Base-by-base conservation (phyloP, 2,113 vertebrate species). In the Neolamprologus modestus region DNA sequence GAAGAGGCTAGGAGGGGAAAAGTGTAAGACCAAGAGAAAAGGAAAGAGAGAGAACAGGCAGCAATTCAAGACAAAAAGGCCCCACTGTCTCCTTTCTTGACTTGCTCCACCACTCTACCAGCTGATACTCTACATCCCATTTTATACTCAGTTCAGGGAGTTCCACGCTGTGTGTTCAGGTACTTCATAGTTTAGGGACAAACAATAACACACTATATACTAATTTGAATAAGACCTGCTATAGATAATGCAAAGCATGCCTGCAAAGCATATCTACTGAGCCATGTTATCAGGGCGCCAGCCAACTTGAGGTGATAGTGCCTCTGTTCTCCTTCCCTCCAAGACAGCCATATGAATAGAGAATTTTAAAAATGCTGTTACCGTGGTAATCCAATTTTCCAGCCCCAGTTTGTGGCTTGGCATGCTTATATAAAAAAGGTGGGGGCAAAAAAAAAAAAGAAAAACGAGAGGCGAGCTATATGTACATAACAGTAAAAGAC, bases 341-440 rank as follows among this genome's bases (percentile, higher is more conserved):
- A 73, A 81, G 91, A 87, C 10, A 2, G 28, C 87, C 71, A n/a
- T 42, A 78, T 50, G 79, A 93, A 87, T 76, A 47, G 86, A 53
- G 92, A 93, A 92, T 94, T 78, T 88, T 71, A 90, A 91, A 93
- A 92, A 95, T 83, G 91, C 91, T 59, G 71, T 82, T 85, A 91
- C 90, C 83, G 87, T 93, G 90, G 76, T 94, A 93, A 95, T 94
- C 93, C 91, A 94, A 92, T 95, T 94, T 92, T 93, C 63, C 59
- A 31, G 76, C 81, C 57, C 73, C 16, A 55, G 71, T 89, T 91
- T 91, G 89, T 81, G 80, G 76, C 66, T 89, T 84, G 83, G 85
- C 78, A 71, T 76, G 53, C 73, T 92, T 84, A 79, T 61, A 45
- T 83, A 47, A 45, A 73, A 24, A 42, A 40, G 33, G 16, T 4